Conservation (phyloP, 2,888 invertebrate genomes). For the Stomorhina lunata region DNA sequence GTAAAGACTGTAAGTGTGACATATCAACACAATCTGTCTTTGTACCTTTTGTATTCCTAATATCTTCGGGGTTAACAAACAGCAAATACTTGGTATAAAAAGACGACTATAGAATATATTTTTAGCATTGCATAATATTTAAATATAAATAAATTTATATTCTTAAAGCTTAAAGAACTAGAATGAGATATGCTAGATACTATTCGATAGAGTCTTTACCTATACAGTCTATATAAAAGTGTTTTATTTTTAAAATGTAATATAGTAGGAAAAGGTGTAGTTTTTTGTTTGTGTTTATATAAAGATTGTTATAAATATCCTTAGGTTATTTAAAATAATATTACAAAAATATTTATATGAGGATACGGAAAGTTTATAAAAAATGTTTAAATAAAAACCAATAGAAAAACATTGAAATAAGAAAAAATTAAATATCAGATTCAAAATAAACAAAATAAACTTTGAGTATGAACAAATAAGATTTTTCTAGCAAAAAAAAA, state of each 20-base stretch:
- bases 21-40: constrained; percentile 59
- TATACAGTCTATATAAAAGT: not conserved
- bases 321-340: constrained; percentile 41
- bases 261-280: not conserved
- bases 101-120: not conserved
- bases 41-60: constrained; percentile 55
- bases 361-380: constrained; percentile 39
- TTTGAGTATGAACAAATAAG: not conserved
- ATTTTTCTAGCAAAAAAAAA: not conserved
- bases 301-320: constrained; percentile 56
- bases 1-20: constrained; percentile 54
- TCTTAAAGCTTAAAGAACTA: not conserved
- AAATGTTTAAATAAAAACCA: not conserved
- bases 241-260: not conserved
- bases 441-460: not conserved
- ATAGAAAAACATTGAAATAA: not conserved
- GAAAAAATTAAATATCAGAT: not conserved
- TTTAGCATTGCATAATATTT: not conserved
- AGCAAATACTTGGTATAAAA: constrained; percentile 31
- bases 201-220: not conserved
- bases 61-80: constrained; percentile 62
- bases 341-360: constrained; percentile 44
- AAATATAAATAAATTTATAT: not conserved
- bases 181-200: not conserved
- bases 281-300: constrained; percentile 17